Evolutionary conservation across 1,140 invertebrate species (phyloP), one percentile per base, ranked within the genome.

Genomic region (Schlechtendalia chinensis): DNA sequence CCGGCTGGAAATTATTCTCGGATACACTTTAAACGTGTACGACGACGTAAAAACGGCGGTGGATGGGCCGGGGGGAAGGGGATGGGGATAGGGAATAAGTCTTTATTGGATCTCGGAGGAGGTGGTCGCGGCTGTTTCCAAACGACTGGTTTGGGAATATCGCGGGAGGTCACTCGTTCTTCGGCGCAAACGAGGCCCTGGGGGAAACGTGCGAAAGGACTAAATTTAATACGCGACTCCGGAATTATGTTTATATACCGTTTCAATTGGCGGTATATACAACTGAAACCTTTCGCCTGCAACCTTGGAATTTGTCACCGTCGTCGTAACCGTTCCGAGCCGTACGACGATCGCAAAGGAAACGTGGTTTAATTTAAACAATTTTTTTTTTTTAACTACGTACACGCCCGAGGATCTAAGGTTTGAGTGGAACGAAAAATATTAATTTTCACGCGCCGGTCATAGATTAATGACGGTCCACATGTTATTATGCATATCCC

Each of bases 141-240:
- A 79, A 79, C 75, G 75, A 79, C 75, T 63, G 75, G 75, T 63
- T 47, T 63, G 75, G 75, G 75, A 79, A 79, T 79, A 32, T 59
- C 22, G 12, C 50, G 29, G 75, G 58, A 79, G 75, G 75, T 59
- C 75, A 79, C 69, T 72, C 69, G 69, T 29, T 39, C 29, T 72
- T 12, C 24, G 22, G 72, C 27, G 50, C 58, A 79, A 79, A 79
- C 58, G 75, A 79, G 75, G 47, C 75, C 75, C 75, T 22, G 24
- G 75, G 58, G 75, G 22, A 79, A 45, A 50, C 24, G 19, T 8
- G 32, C 32, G 19, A 61, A 63, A 29, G 58, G 75, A 79, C 75
- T 39, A 6, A 79, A 59, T 58, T 58, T 58, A 75, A 75, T 75
- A 75, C 54, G 72, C 72, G 53, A n/a, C 53, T 50, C 54, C 24